These are phyloP conservation scores for Anadara kagoshimensis DNA, from an alignment of 1,140 invertebrate species.

Conservation along the genomic window DNA sequence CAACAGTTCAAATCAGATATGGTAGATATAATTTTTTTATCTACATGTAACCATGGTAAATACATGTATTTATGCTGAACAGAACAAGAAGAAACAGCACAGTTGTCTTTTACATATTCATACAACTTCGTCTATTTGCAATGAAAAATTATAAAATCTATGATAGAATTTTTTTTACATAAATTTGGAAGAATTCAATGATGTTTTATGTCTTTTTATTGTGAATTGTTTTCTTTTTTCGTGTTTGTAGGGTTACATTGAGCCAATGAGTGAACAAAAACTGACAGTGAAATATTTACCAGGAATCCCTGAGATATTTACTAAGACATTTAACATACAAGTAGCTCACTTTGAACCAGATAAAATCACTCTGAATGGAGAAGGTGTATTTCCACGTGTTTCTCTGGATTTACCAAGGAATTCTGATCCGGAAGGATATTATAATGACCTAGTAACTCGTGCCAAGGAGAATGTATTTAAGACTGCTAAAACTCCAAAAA, in stretches of 20 bases:
- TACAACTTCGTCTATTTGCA: too few species aligned
- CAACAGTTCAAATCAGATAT: too few species aligned
- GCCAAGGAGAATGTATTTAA: slow-evolving; percentile 55
- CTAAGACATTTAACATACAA: slow-evolving; percentile 68
- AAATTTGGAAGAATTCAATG: neutral
- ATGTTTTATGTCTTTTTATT: neutral
- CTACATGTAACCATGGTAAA: too few species aligned
- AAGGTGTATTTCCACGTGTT: slow-evolving; percentile 72
- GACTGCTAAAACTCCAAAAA: slow-evolving; percentile 1
- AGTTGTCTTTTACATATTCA: too few species aligned
- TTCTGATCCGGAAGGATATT: slow-evolving; percentile 51
- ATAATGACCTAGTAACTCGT: slow-evolving; percentile 52
- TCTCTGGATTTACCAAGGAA: slow-evolving; percentile 71
- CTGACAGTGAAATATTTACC: slow-evolving; percentile 70
- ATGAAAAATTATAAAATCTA: too few species aligned
- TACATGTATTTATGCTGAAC: too few species aligned
- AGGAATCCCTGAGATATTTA: slow-evolving; percentile 69
- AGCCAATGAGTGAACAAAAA: slow-evolving; percentile 65
- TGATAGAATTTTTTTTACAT: neutral
- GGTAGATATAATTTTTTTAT: too few species aligned
- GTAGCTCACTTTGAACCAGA: slow-evolving; percentile 74
- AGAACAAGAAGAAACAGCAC: too few species aligned
- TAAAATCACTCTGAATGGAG: slow-evolving; percentile 65
- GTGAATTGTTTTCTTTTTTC: neutral
- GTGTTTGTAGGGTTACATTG: slow-evolving; percentile 67